Conservation (phyloP, 2,113 vertebrate species). For the Halcyon malimbica region DNA sequence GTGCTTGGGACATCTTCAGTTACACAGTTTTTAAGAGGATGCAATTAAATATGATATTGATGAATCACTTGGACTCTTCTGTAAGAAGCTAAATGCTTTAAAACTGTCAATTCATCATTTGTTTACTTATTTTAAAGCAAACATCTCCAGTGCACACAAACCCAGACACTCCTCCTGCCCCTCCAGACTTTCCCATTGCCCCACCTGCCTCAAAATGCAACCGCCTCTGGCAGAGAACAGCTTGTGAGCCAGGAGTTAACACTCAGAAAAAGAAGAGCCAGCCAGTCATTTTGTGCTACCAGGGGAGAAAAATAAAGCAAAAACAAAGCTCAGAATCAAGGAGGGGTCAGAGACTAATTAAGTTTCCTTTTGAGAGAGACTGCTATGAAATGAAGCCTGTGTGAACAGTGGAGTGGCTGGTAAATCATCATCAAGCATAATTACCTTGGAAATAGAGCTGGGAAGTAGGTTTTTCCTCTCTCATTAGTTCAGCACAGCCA, state of each 20-base stretch:
- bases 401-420: slow-evolving; percentile 3
- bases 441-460: slow-evolving; percentile 7
- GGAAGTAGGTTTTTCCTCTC: slow-evolving; percentile 44
- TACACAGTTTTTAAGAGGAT: background rate
- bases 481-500: slow-evolving; percentile 23
- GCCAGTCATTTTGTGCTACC: background rate
- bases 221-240: background rate
- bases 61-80: background rate
- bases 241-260: background rate
- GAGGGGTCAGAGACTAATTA: slow-evolving; percentile 43
- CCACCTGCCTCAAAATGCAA: background rate
- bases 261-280: background rate
- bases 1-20: background rate
- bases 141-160: background rate
- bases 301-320: slow-evolving; percentile 1
- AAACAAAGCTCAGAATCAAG: background rate
- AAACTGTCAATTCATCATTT: background rate
- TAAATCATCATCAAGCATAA: slow-evolving; percentile 50
- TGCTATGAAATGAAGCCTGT: slow-evolving; percentile 32
- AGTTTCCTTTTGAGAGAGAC: background rate
- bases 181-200: fast-evolving
- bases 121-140: slow-evolving; percentile 2
- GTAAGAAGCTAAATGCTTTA: background rate
- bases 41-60: background rate
- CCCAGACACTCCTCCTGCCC: background rate